Conservation (phyloP, 2,797 vertebrate species). For the Cynodonichthys magdalenae region DNA sequence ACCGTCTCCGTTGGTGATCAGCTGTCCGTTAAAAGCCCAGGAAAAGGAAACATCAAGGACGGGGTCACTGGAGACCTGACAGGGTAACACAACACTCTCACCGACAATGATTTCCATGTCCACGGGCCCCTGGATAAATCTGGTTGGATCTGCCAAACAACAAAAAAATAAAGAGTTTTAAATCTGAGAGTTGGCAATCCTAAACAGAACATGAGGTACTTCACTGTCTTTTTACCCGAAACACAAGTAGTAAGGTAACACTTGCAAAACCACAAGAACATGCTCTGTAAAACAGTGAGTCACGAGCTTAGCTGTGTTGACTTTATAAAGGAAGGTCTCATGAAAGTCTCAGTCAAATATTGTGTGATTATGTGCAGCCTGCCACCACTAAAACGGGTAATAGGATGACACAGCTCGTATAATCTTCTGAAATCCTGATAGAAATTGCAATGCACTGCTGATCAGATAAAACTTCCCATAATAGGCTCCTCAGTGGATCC, state of each 20-base stretch:
- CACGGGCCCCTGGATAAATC: constrained; percentile 88
- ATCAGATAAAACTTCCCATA: constrained; percentile 68
- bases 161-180: constrained; percentile 15
- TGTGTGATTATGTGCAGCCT: constrained; percentile 61
- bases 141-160: constrained; percentile 86
- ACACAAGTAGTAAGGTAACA: constrained; percentile 16
- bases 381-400: constrained; percentile 56
- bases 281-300: constrained; percentile 36
- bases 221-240: constrained; percentile 28
- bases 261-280: constrained; percentile 15
- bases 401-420: constrained; percentile 54
- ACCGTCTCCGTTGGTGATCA: constrained; percentile 85
- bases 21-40: constrained; percentile 94
- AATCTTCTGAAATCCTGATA: constrained; percentile 70
- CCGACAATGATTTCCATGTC: constrained; percentile 95
- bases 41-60: constrained; percentile 90
- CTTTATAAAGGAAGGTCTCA: constrained; percentile 46
- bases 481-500: constrained; percentile 50
- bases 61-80: constrained; percentile 91
- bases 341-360: constrained; percentile 56
- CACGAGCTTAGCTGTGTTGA: constrained; percentile 46
- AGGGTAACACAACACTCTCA: constrained; percentile 92
- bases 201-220: constrained; percentile 23
- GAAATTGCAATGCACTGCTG: constrained; percentile 68
- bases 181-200: neutral